Evolutionary conservation across 92 coral and sea anemone genomes (phyloP).

Genomic region (Porites rus): DNA sequence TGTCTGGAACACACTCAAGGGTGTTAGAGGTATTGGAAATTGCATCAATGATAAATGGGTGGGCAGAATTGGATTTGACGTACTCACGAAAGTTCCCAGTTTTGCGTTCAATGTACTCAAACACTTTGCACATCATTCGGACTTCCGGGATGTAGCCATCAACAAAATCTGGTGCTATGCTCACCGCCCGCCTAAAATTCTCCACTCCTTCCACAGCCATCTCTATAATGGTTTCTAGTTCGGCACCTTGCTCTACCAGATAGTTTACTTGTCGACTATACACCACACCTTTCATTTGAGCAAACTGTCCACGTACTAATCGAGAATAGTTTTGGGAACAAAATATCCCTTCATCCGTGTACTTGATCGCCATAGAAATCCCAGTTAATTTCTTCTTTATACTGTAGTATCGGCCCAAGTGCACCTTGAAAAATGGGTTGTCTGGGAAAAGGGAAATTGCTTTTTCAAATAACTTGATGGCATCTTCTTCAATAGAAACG

Average conservation of each 20-base stretch:
- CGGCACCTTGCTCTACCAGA: conserved; percentile 36
- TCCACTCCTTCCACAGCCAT: conserved; percentile 69
- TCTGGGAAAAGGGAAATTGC: conserved; percentile 58
- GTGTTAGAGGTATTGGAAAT: conserved; percentile 62
- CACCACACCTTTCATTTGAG: conserved; percentile 80
- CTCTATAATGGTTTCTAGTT: conserved; percentile 22
- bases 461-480: conserved; percentile 54
- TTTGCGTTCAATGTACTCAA: conserved; percentile 49
- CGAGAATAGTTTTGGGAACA: conserved; percentile 14
- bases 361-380: conserved; percentile 50
- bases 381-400: conserved; percentile 44
- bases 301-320: conserved; percentile 58
- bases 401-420: conserved; percentile 74
- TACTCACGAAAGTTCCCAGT: conserved; percentile 55
- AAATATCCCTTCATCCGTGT: conserved; percentile 65
- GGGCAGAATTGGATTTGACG: conserved; percentile 33
- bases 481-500: conserved; percentile 59
- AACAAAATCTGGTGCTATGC: conserved; percentile 60
- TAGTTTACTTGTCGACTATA: conserved; percentile 69
- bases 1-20: conserved; percentile 68
- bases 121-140: conserved; percentile 72
- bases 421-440: conserved; percentile 68
- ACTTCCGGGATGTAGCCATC: conserved; percentile 70
- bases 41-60: conserved; percentile 62
- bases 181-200: conserved; percentile 67